Base-by-base conservation (phyloP, 2,888 invertebrate species). In the Diarsia rubi region DNA sequence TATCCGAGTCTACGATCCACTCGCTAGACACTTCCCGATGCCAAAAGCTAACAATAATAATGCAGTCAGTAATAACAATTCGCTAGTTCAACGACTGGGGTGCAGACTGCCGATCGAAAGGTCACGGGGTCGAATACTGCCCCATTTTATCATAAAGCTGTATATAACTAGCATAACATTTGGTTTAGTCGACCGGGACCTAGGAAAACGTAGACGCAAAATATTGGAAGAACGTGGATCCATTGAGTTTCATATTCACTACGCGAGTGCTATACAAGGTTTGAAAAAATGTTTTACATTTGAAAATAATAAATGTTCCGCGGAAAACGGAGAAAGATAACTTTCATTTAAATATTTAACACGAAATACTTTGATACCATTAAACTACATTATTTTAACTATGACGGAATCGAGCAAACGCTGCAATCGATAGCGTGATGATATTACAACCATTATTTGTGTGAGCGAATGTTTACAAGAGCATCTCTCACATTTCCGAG, bases 391-490 rank as follows among this genome's bases (percentile, higher is more conserved):
- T 68, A 69, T 67, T 79, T 65, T 14, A 71, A 75, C 31, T 73
- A 67, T 37, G 67, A 65, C 52, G 62, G 37, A 69, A 71, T 71
- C 65, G 54, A 63, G 57, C 19, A 59, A 62, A 60, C 37, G 47
- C 45, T 47, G 42, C 79, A 73, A 69, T 75, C 72, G 66, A 79
- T 82, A 85, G 69, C 67, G 78, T 75, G 77, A 73, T 83, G 73
- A 83, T 81, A 86, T 85, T 86, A 83, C 79, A 86, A 79, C 77
- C 75, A 80, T 78, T 87, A 88, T 88, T 88, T 87, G 73, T 82
- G 67, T 75, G 79, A 81, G 75, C 82, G 71, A 85, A 86, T 87
- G 88, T 88, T 88, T 88, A 88, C 81, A 78, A 77, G 73, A 88
- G 74, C 82, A 84, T 82, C 81, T 84, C 68, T 75, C 77, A 81